These are phyloP conservation scores for Regulus satrapa DNA, from an alignment of 2,113 vertebrate species.

Conservation along the genomic window DNA sequence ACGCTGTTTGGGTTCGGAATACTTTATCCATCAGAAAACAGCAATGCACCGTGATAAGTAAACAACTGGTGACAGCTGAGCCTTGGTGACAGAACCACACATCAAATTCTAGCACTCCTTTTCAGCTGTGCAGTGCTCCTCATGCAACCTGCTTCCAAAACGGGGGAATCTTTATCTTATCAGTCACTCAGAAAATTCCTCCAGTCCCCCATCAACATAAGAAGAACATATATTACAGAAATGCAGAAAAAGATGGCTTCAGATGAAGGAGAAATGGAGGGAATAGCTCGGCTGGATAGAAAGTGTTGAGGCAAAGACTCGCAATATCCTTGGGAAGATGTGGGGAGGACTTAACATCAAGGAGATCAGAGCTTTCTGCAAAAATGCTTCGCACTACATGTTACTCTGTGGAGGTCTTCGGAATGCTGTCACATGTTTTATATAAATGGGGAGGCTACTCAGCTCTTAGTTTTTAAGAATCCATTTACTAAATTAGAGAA, in stretches of 20 bases:
- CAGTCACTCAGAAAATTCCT: not conserved
- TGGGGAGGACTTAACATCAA: not conserved
- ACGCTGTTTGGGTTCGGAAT: not conserved
- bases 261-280: not conserved
- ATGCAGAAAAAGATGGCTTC: not conserved
- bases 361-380: not conserved
- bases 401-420: not conserved
- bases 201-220: not conserved
- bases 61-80: not conserved
- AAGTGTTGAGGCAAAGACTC: accelerated
- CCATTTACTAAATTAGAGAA: not conserved
- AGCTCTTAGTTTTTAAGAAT: not conserved
- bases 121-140: not conserved
- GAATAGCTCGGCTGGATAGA: not conserved
- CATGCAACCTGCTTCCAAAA: not conserved
- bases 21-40: not conserved
- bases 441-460: not conserved
- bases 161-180: not conserved
- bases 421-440: not conserved
- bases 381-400: not conserved
- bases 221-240: not conserved
- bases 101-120: not conserved
- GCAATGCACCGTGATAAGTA: not conserved
- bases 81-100: not conserved
- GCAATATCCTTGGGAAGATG: not conserved